Evolutionary conservation across 2,797 vertebrate species (phyloP).

Genomic region (Uromys caudimaculatus): DNA sequence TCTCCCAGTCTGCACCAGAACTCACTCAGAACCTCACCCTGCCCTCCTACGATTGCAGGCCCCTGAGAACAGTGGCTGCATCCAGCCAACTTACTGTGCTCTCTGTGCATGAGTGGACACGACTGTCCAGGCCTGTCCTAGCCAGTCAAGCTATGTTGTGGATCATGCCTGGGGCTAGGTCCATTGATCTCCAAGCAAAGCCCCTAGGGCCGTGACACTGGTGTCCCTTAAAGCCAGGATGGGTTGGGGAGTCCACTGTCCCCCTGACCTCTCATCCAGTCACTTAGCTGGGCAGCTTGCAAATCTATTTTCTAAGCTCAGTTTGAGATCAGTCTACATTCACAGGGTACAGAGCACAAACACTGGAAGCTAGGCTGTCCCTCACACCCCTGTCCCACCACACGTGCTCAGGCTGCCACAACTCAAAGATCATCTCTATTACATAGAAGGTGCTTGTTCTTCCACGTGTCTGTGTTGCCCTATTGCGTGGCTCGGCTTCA

Average conservation of each 20-base stretch:
- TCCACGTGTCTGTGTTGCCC: neutral
- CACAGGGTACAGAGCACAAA: neutral
- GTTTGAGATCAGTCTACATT: neutral
- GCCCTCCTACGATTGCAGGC: no score
- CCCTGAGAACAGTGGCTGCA: neutral
- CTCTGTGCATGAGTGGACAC: neutral
- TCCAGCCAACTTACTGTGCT: no score
- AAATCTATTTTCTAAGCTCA: neutral
- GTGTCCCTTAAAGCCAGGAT: neutral
- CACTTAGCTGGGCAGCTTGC: neutral
- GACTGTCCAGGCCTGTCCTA: neutral
- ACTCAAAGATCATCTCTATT: no score
- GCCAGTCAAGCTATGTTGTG: no score
- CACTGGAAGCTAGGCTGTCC: neutral
- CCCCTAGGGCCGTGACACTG: accelerated
- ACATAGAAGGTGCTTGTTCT: neutral
- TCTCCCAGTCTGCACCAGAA: neutral
- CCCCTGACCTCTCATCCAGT: neutral
- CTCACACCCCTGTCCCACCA: accelerated
- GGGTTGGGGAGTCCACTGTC: neutral
- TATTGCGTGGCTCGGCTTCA: accelerated
- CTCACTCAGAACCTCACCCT: neutral
- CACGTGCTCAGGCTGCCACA: neutral
- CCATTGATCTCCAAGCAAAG: neutral
- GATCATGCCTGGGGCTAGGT: neutral